phyloP scores from a whole-genome alignment of 1,140 invertebrate species.

The Anastrepha obliqua region DNA sequence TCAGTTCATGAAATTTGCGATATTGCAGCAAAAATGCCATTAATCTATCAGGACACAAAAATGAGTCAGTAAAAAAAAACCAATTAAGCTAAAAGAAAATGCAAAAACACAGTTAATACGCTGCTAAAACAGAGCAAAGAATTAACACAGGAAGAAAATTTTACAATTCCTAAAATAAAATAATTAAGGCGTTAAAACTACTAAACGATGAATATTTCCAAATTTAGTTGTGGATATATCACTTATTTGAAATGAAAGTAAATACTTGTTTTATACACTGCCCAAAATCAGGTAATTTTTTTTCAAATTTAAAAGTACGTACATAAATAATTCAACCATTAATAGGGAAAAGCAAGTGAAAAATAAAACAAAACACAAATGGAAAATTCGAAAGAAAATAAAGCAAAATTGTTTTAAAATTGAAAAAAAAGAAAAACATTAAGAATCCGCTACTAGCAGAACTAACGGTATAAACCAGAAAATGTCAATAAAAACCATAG shows the following conservation, averaged over 20 bases:
- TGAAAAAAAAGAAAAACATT: background rate
- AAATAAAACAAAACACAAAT: background rate
- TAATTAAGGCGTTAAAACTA: background rate
- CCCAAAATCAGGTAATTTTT: slow-evolving; percentile 42
- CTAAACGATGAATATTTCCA: background rate
- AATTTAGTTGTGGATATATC: background rate
- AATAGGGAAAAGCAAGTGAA: slow-evolving; percentile 6
- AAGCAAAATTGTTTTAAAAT: slow-evolving; percentile 26
- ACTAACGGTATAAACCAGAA: background rate
- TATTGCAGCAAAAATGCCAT: no score
- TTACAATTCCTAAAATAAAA: background rate
- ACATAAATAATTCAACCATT: slow-evolving; percentile 19
- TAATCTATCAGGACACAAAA: no score
- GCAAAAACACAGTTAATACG: no score
- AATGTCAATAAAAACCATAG: background rate
- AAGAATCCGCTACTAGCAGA: background rate
- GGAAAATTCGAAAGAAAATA: slow-evolving; percentile 48
- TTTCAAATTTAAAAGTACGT: background rate
- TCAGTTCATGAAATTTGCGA: no score
- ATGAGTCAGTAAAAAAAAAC: background rate
- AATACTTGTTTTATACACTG: slow-evolving; percentile 35
- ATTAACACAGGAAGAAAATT: background rate
- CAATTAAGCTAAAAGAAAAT: background rate
- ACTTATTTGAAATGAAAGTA: slow-evolving; percentile 11
- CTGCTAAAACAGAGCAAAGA: background rate